A percentile compares a stretch with the other conserved stretches of the same genome.
phyloP scores from a whole-genome alignment of 2,888 invertebrate species.

The Agrotis segetum region DNA sequence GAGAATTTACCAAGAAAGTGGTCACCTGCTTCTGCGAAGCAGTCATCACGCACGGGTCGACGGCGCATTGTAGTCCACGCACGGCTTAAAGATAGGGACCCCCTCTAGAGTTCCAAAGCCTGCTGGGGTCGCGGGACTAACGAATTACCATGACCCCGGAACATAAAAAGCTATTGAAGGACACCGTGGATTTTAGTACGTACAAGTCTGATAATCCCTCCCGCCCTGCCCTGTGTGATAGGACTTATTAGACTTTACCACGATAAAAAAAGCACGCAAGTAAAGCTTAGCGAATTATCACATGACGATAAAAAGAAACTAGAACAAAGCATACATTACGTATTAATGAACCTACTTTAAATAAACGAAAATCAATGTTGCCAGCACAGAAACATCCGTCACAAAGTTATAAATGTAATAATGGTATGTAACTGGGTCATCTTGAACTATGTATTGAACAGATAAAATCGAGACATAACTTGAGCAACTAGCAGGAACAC shows the following conservation, averaged over 20 bases:
- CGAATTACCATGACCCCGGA: no score
- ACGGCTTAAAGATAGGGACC: no score
- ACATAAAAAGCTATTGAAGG: no score
- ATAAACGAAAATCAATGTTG: conserved; percentile 54
- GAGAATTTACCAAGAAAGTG: not conserved
- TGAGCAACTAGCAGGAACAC: conserved; percentile 18
- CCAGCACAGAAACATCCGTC: conserved; percentile 37
- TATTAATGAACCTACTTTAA: conserved; percentile 2
- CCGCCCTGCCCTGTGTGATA: no score
- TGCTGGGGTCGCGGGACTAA: no score
- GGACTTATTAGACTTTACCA: no score
- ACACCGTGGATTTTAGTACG: no score
- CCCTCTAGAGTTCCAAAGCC: no score
- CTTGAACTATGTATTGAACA: conserved; percentile 51
- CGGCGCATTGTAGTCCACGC: no score
- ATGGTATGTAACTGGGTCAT: conserved; percentile 52
- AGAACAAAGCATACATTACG: conserved; percentile 13
- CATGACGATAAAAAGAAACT: conserved; percentile 21
- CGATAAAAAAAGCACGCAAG: not conserved
- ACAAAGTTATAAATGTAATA: conserved; percentile 37
- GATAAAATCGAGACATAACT: conserved; percentile 43
- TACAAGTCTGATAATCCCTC: no score
- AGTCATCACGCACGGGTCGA: no score
- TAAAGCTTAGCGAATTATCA: conserved; percentile 6
- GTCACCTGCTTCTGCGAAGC: no score